A percentile compares a stretch with the other conserved stretches of the same genome.
Conservation (phyloP, 2,797 vertebrate species). For the Garrulus glandarius region DNA sequence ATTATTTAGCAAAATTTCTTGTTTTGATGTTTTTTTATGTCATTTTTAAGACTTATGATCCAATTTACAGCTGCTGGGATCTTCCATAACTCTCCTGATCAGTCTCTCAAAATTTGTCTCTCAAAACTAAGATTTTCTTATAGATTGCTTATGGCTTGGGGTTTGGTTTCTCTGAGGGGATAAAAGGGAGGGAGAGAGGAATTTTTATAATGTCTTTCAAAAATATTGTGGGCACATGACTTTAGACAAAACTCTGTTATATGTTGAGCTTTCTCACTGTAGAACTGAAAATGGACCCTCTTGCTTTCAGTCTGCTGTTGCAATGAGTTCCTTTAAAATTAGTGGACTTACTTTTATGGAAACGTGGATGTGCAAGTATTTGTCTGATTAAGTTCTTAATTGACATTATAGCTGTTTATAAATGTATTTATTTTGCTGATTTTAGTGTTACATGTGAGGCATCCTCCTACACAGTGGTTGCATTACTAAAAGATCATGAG, state of each 20-base stretch:
- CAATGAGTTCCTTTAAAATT: neutral
- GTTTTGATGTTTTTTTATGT: neutral
- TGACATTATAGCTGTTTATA: neutral
- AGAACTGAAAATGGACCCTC: neutral
- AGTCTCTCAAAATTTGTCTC: neutral
- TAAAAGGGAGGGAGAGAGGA: neutral
- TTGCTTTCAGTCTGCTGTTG: neutral
- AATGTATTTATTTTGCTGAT: neutral
- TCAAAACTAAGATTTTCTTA: neutral
- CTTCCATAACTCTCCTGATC: neutral
- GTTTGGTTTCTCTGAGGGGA: neutral
- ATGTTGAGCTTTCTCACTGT: neutral
- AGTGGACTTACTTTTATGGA: neutral
- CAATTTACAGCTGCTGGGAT: neutral
- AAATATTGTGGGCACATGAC: neutral
- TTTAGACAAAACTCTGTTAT: neutral
- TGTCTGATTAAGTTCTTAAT: neutral
- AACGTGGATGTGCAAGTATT: neutral
- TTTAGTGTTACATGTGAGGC: neutral
- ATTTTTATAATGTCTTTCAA: neutral
- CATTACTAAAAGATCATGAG: neutral
- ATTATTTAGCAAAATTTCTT: neutral
- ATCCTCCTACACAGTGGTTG: neutral
- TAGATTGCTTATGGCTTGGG: neutral
- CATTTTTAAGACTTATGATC: neutral